Evolutionary conservation across 2,113 vertebrate genomes (phyloP), one percentile per base, ranked within the genome.

Genomic region (Cercocebus atys): DNA sequence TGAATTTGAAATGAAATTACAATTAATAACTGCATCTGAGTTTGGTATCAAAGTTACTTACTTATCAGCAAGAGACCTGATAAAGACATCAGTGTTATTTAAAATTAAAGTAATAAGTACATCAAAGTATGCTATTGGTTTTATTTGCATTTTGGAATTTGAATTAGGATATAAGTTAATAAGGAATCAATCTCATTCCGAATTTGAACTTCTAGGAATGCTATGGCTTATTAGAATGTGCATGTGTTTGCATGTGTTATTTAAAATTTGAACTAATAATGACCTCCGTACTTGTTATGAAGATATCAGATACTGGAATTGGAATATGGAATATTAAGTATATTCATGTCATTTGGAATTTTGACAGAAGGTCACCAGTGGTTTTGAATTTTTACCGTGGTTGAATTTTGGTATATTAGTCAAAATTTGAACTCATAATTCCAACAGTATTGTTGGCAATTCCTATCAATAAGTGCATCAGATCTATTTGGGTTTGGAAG

Each of bases 171-270:
- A 47, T 16, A 17, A 64, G 61, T 90, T 59, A 16, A 40, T 18
- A 47, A 13, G 20, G 14, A 35, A 50, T 68, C 20, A 25, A 27
- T 16, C 5, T 70, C 16, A 59, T 13, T 68, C 43, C 27, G 20
- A 76, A 23, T 32, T 59, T 23, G 47, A 87, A 73, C 38, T 17
- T 13, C 1, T 4, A 47, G 0, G 17, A 38, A 64, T 47, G 9
- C 13, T 30, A 20, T 27, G 57, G 8, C 4, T 68, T 8, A 8
- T 13, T 68, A 47, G 43, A 9, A 38, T 61, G n/a, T 30, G 25
- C 20, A 43, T 43, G 11, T 8, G 16, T 9, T 17, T 6, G 12
- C 2, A 0, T 2, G 8, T 30, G 8, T 50, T 35, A 2, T 38
- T 30, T 61, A 78, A 83, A 32, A 91, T 50, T 1, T 10, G 8